Evolutionary conservation across 2,113 vertebrate species (phyloP).

Genomic region (Microcebus murinus): DNA sequence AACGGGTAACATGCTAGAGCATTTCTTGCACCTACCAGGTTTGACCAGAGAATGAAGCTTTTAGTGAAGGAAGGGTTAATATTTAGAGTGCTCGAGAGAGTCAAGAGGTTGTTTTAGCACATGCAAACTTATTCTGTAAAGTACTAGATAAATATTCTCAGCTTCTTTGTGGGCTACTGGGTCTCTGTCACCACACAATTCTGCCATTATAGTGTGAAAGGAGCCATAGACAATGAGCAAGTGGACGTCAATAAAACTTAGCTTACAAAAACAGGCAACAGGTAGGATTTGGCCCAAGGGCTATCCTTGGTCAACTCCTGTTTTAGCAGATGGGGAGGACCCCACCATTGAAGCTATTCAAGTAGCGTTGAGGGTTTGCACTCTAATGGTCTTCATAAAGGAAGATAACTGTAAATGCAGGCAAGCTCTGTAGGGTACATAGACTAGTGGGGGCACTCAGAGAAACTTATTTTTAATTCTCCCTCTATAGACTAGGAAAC

Average conservation of each 20-base stretch:
- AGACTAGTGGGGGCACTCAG: neutral
- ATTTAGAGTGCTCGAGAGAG: neutral
- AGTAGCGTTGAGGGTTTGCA: neutral
- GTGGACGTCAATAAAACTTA: neutral
- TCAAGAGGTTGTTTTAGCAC: neutral
- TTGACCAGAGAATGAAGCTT: neutral
- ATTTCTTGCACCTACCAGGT: neutral
- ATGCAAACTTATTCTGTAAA: neutral
- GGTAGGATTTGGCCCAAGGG: neutral
- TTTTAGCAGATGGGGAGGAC: neutral
- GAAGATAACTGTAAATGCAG: neutral
- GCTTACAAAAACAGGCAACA: neutral
- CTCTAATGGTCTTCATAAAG: neutral
- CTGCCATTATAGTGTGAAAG: neutral
- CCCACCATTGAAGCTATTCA: neutral
- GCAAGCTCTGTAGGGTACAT: neutral
- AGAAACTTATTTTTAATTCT: neutral
- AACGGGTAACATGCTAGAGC: neutral
- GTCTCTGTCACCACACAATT: neutral
- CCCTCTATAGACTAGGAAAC: neutral
- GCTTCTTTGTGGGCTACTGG: neutral
- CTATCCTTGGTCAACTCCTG: neutral
- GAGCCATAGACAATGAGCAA: neutral
- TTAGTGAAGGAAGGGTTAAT: neutral
- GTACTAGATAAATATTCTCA: neutral